Percentiles rank a stretch among this genome's conserved stretches.
Conservation (phyloP, 2,797 vertebrate species). For the Pipistrellus pipistrellus region DNA sequence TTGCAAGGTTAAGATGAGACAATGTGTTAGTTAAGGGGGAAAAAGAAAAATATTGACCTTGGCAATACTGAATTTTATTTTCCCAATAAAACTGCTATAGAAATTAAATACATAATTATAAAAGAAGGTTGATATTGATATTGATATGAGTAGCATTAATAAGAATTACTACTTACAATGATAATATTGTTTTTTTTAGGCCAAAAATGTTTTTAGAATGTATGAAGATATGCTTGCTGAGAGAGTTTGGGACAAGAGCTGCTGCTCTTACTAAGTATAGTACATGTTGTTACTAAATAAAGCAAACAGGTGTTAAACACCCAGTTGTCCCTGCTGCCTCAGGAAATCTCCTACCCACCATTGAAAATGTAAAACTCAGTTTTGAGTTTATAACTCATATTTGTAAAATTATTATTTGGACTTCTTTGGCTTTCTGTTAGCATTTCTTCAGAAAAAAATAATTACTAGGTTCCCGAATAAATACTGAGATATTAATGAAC, state of each 20-base stretch:
- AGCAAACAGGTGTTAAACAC: conserved; percentile 33
- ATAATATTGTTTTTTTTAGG: background rate
- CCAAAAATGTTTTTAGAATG: background rate
- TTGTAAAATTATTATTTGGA: conserved; percentile 63
- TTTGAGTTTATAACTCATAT: conserved; percentile 36
- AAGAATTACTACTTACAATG: background rate
- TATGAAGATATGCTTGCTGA: background rate
- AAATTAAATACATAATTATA: background rate
- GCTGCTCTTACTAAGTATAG: background rate
- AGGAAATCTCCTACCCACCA: background rate
- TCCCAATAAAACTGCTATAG: background rate
- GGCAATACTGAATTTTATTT: background rate
- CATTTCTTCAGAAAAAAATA: conserved; percentile 70
- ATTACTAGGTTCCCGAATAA: conserved; percentile 61
- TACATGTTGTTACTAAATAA: conserved; percentile 17
- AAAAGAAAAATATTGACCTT: background rate
- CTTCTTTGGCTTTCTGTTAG: conserved; percentile 60
- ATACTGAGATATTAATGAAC: conserved; percentile 58
- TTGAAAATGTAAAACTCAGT: background rate
- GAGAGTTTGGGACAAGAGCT: background rate
- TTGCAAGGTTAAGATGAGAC: background rate
- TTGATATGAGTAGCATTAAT: background rate
- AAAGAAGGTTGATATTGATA: background rate
- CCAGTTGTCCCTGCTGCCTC: background rate
- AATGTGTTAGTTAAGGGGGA: background rate